phyloP scores from a whole-genome alignment of 2,888 invertebrate species.

The Orthosia incerta region DNA sequence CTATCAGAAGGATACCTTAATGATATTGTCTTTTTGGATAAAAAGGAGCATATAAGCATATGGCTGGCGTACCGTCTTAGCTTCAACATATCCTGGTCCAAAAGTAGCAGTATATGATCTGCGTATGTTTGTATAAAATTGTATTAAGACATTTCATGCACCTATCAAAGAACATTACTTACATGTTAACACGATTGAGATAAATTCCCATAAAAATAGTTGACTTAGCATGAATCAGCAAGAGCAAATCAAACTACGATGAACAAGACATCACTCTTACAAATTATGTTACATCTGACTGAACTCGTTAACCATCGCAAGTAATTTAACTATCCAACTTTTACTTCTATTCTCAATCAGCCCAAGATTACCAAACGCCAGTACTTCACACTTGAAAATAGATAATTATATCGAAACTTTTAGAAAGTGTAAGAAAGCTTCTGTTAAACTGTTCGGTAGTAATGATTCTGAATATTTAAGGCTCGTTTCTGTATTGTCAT shows the following conservation, averaged over 20 bases:
- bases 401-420: slow-evolving; percentile 60
- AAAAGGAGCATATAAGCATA: too few relatives aligned
- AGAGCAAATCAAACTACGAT: slow-evolving; percentile 5
- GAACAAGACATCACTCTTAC: slow-evolving; percentile 4
- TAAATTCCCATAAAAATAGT: too few relatives aligned
- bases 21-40: too few relatives aligned
- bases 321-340: slow-evolving; percentile 46
- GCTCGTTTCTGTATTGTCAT: slow-evolving; percentile 43
- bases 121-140: too few relatives aligned
- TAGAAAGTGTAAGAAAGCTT: slow-evolving; percentile 63
- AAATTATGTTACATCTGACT: slow-evolving; percentile 39
- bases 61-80: too few relatives aligned
- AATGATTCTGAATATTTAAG: slow-evolving; percentile 54
- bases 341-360: slow-evolving; percentile 54
- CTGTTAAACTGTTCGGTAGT: slow-evolving; percentile 12
- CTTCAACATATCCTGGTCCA: too few relatives aligned
- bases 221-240: slow-evolving; percentile 31
- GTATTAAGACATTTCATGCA: too few relatives aligned
- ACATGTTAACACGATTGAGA: too few relatives aligned
- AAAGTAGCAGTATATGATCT: too few relatives aligned
- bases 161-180: too few relatives aligned
- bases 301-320: slow-evolving; percentile 19
- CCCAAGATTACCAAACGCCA: slow-evolving; percentile 24
- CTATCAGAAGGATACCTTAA: too few relatives aligned
- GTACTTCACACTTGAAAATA: slow-evolving; percentile 48